Base-by-base conservation (phyloP, 2,113 vertebrate genomes). In the Geothlypis trichas region DNA sequence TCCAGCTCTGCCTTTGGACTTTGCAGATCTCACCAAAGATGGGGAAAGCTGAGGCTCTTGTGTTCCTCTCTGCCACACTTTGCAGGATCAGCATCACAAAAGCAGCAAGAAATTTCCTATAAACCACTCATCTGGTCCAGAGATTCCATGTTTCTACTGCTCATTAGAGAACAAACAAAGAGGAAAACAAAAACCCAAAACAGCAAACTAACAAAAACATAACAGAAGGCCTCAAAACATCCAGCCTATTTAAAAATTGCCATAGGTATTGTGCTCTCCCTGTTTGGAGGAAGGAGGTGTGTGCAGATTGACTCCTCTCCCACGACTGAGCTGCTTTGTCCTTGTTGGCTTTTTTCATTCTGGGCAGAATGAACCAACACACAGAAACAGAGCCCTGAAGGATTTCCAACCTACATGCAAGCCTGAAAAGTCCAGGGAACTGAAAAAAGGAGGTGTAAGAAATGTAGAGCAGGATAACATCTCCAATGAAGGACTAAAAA, bases 351-450 rank as follows among this genome's bases (percentile, higher is more conserved):
- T 15, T 28, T 7, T 49, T 6, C 27, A 15, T 24, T 24, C 51
- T 0, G 18, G 14, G 7, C 31, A 84, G 46, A 58, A 31, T 0
- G 18, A 81, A 41, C 22, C 39, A 46, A 37, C 37, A 27, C 23
- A 47, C 7, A 44, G 7, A 33, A 65, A 35, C 7, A 30, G 9
- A 13, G 61, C 46, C 39, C 33, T 58, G 11, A 22, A 18, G 0
- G 2, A 81, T 15, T 57, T 47, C 44, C 41, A 44, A n/a, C 22
- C 58, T 7, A 26, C 0, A 0, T 2, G 8, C 2, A 10, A 79
- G 18, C 9, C 31, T 52, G 3, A 47, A 47, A 66, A 88, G 47
- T 8, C 41, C 62, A 73, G 35, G 16, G 22, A 46, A 47, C 19
- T 27, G 14, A 22, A 28, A 67, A 79, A 82, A 39, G 10, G 3